Evolutionary conservation across 1,140 invertebrate genomes (phyloP).

Genomic region (Philotrypesis tridentata): DNA sequence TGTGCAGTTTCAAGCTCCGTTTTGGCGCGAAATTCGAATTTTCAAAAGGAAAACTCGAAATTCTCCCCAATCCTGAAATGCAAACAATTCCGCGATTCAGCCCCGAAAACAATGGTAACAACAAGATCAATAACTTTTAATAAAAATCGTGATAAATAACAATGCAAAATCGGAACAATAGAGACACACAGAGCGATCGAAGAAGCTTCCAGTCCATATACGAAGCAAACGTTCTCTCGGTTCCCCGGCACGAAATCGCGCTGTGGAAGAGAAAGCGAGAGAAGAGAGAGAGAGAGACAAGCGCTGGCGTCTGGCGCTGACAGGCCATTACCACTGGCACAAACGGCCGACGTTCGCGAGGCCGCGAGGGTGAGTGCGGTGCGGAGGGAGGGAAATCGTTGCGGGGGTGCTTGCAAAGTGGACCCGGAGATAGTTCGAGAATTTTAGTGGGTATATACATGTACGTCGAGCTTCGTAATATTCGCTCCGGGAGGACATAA

Average conservation of each 20-base stretch:
- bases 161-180: background rate
- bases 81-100: too few relatives aligned
- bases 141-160: too few relatives aligned
- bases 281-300: constrained; percentile 34
- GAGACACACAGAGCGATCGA: constrained; percentile 39
- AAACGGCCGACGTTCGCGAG: constrained; percentile 54
- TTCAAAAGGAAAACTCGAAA: too few relatives aligned
- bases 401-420: too few relatives aligned
- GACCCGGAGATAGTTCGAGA: background rate
- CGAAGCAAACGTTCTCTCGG: background rate
- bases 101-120: too few relatives aligned
- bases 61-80: too few relatives aligned
- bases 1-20: too few relatives aligned
- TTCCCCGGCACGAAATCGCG: background rate
- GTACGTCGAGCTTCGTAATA: too few relatives aligned
- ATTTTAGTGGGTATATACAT: too few relatives aligned
- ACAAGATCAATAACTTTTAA: too few relatives aligned
- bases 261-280: background rate
- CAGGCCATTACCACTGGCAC: constrained; percentile 70
- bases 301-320: constrained; percentile 61
- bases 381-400: background rate
- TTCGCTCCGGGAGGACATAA: too few relatives aligned
- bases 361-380: constrained; percentile 41
- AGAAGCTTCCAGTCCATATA: constrained; percentile 25
- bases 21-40: too few relatives aligned